Conservation (phyloP, 2,113 vertebrate genomes). For the Struthio camelus region DNA sequence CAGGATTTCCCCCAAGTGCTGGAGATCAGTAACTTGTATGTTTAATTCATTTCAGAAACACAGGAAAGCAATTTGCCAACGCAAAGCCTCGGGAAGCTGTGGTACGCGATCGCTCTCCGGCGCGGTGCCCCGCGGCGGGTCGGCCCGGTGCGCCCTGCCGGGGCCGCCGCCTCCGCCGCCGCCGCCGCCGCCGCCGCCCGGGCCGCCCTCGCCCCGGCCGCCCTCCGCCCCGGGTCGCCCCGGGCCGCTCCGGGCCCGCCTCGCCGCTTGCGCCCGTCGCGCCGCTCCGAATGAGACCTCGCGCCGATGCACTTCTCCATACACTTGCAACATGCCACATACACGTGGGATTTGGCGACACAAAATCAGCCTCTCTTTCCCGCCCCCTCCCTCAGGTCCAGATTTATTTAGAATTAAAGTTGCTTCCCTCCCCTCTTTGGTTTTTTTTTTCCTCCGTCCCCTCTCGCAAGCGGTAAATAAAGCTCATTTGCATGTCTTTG, state of each 20-base stretch:
- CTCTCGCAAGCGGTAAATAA: slow-evolving; percentile 46
- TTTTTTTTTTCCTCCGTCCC: background rate
- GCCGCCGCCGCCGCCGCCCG: background rate
- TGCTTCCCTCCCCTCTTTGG: background rate
- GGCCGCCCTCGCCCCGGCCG: background rate
- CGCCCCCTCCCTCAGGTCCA: background rate
- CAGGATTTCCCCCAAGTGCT: slow-evolving; percentile 37
- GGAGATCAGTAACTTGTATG: slow-evolving; percentile 68
- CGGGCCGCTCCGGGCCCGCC: background rate
- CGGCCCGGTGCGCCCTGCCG: background rate
- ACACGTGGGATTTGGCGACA: slow-evolving; percentile 5
- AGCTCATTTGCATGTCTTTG: slow-evolving; percentile 64
- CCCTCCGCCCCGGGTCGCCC: background rate
- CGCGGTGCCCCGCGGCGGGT: slow-evolving; percentile 12
- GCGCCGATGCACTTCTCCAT: slow-evolving; percentile 18
- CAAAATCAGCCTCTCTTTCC: slow-evolving; percentile 23
- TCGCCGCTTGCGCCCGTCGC: background rate
- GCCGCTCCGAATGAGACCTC: slow-evolving; percentile 8
- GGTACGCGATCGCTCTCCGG: slow-evolving; percentile 19
- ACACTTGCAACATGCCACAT: background rate
- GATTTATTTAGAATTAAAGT: slow-evolving; percentile 62
- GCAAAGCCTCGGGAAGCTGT: slow-evolving; percentile 69
- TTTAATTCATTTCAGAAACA: slow-evolving; percentile 77
- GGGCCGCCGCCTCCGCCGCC: background rate
- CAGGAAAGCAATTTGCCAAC: slow-evolving; percentile 66